Percentiles rank a stretch among this genome's conserved stretches.
Evolutionary conservation across 2,888 invertebrate species (phyloP).

Genomic region (Mesoligia furuncula): DNA sequence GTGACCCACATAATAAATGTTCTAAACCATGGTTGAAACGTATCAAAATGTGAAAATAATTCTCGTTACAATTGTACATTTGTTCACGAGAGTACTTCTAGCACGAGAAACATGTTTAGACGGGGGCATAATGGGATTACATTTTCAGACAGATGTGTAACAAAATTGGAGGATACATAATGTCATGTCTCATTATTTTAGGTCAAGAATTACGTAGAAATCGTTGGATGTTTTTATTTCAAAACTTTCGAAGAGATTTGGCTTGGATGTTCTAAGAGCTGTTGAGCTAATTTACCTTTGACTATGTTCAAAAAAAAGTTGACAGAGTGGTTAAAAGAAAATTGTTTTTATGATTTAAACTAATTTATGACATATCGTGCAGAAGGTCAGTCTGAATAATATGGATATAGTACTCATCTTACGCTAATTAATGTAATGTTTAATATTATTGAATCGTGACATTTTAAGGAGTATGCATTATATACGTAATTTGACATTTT

Average conservation of each 20-base stretch:
- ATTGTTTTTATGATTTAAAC: too few species aligned
- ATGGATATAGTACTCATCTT: too few species aligned
- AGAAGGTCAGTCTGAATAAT: too few species aligned
- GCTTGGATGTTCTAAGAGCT: constrained; percentile 9
- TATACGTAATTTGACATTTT: too few species aligned
- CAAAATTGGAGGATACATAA: constrained; percentile 59
- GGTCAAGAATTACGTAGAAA: constrained; percentile 54
- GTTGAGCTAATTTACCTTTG: constrained; percentile 13
- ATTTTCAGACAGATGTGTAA: constrained; percentile 63
- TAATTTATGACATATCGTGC: too few species aligned
- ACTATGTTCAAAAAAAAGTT: too few species aligned
- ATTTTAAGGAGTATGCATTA: too few species aligned
- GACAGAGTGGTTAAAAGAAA: too few species aligned
- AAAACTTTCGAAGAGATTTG: constrained; percentile 4
- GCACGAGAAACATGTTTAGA: constrained; percentile 51
- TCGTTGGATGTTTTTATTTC: constrained; percentile 40
- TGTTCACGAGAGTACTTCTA: constrained; percentile 47
- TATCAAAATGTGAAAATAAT: constrained; percentile 58
- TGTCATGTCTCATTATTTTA: constrained; percentile 58
- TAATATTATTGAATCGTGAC: too few species aligned
- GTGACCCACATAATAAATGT: constrained; percentile 30
- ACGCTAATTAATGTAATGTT: too few species aligned
- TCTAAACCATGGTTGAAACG: constrained; percentile 39
- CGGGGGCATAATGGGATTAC: constrained; percentile 67
- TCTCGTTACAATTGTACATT: constrained; percentile 52